Evolutionary conservation across 2,113 vertebrate genomes (phyloP), one percentile per base, ranked within the genome.

Genomic region (Anas platyrhynchos): DNA sequence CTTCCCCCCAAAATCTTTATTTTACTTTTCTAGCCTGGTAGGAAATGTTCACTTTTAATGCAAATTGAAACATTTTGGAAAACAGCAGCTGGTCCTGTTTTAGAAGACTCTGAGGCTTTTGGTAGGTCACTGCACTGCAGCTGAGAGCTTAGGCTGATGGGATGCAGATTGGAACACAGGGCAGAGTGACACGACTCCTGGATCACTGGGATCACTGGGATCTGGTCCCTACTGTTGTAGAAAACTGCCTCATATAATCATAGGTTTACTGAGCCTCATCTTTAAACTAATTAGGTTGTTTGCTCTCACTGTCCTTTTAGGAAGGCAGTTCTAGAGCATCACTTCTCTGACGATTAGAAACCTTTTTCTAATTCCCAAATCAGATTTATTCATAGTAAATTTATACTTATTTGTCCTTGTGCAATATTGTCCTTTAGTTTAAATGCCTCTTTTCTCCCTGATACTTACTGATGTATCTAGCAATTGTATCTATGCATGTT

Each of bases 331-430:
- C 66, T 85, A 94, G 75, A 90, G 94, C 88, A 91, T 94, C 86
- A 63, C 76, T 96, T 56, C 77, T 96, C 86, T 97, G 86, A 95
- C 67, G 88, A 80, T 83, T 93, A 90, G 92, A 96, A 94, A 94
- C 73, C 73, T 96, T 95, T 83, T 95, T 41, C 86, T 97, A 94
- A 95, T 93, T 94, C 95, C 88, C 94, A 96, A 94, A 96, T 91
- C 96, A 96, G 94, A 96, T 95, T 94, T 94, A 96, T 97, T 94
- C 91, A 88, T 95, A 91, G 94, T 88, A 92, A 95, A 86, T 93
- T 96, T 96, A 88, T 94, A 97, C 79, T 97, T 88, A 94, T 90
- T 97, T 97, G 94, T 94, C 90, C 95, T 96, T 94, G 68, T 83
- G 75, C 75, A 74, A 86, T 61, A 67, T 81, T 94, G 92, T 93